Evolutionary conservation across 1,140 invertebrate genomes (phyloP).

Genomic region (Cephus cinctus): DNA sequence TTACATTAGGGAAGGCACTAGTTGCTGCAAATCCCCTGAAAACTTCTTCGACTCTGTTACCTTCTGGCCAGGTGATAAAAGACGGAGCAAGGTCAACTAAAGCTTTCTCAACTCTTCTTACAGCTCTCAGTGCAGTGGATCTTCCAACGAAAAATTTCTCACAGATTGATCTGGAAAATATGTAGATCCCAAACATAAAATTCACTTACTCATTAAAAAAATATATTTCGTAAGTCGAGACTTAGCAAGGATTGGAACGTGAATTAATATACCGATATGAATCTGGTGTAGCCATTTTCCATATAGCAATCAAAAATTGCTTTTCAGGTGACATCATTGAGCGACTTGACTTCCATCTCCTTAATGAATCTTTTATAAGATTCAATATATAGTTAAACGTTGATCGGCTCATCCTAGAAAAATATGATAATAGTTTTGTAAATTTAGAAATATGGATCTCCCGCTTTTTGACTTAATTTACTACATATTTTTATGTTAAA

Average conservation of each 20-base stretch:
- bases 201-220: background rate
- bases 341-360: too few species aligned
- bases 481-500: too few species aligned
- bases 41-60: background rate
- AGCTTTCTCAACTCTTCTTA: slow-evolving; percentile 9
- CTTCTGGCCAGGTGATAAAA: slow-evolving; percentile 11
- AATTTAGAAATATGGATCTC: too few species aligned
- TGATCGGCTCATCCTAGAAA: too few species aligned
- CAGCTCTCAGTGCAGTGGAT: slow-evolving; percentile 8
- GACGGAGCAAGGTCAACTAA: background rate
- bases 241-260: too few species aligned
- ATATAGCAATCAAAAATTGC: slow-evolving; percentile 11
- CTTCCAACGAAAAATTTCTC: slow-evolving; percentile 10
- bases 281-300: slow-evolving; percentile 13
- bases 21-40: slow-evolving; percentile 2
- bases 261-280: slow-evolving; percentile 8
- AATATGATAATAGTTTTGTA: too few species aligned
- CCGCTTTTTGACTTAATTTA: too few species aligned
- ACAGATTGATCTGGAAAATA: slow-evolving; percentile 12
- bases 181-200: background rate
- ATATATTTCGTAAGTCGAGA: too few species aligned
- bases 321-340: slow-evolving; percentile 2
- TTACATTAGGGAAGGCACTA: slow-evolving; percentile 20
- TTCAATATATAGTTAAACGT: too few species aligned
- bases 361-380: too few species aligned